phyloP scores from a whole-genome alignment of 2,113 vertebrate genomes.

The Melanerpes formicivorus region DNA sequence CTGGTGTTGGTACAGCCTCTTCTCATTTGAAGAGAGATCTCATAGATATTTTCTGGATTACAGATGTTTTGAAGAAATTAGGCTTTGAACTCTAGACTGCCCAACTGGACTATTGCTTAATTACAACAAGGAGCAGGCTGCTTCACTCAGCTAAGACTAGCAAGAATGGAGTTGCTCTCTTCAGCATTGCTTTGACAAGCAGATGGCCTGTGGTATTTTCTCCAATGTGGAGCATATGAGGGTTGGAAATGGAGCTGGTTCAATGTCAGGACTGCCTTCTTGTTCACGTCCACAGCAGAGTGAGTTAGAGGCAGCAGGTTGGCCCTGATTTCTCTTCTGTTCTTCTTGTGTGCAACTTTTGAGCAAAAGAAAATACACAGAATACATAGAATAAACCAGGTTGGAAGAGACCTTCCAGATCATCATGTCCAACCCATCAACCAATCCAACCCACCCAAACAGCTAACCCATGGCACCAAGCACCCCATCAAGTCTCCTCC shows the following conservation, averaged over 20 bases:
- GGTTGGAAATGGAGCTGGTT: not conserved
- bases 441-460: no score
- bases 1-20: not conserved
- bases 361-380: not conserved
- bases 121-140: not conserved
- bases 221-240: not conserved
- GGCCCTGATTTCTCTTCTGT: not conserved
- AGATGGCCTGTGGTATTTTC: not conserved
- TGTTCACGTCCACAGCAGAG: not conserved
- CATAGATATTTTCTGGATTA: not conserved
- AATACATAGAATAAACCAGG: no score
- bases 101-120: not conserved
- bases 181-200: not conserved
- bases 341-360: not conserved
- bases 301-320: fast-evolving
- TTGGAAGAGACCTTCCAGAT: no score
- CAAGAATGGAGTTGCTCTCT: not conserved
- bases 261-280: not conserved
- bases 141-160: not conserved
- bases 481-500: no score
- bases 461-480: no score
- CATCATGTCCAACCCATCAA: no score
- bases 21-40: not conserved
- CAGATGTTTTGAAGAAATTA: not conserved
- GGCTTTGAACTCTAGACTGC: not conserved